Base-by-base conservation (phyloP, 2,113 vertebrate genomes). In the Heloderma charlesbogerti region DNA sequence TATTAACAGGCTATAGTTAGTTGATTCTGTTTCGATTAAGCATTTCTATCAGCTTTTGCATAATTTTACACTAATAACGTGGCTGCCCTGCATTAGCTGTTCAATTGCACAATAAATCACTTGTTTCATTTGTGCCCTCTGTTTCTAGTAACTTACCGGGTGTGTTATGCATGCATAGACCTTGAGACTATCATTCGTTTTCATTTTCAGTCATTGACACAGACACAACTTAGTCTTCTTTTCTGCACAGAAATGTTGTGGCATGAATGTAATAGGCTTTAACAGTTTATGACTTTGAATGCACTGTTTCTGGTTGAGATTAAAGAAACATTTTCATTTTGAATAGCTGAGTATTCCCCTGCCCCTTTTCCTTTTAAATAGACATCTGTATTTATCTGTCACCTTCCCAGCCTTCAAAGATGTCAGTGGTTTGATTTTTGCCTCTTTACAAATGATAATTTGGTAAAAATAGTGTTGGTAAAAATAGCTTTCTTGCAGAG, bases 151-250 rank as follows among this genome's bases (percentile, higher is more conserved):
- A 93, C 91, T 89, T 82, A 89, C 45, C 87, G 82, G 43, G 63
- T 94, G 74, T 94, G 3, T 80, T 91, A 29, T 89, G 48, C 86
- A 29, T 89, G 48, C 86, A 95, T 89, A 93, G 95, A 94, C 75
- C 63, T 84, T 95, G 77, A 88, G 87, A 90, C 83, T 92, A 72
- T 79, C 92, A 95, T 95, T 87, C 91, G 29, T 92, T 95, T 95
- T 92, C 86, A 89, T 94, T 54, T 94, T 7, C 54, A 89, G 92
- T 74, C 3, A 6, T 54, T 94, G 13, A 91, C 83, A 79, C 84
- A 92, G 6, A 74, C 63, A 94, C 81, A 48, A 10, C 4, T 25
- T 29, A 86, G 29, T 43, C 57, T 34, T 94, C 92, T 43, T 45
- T 34, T 94, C 92, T 93, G 78, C 43, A 85, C 43, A 71, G 71